Base-by-base conservation (phyloP, 2,888 invertebrate genomes). In the Latrodectus hesperus region DNA sequence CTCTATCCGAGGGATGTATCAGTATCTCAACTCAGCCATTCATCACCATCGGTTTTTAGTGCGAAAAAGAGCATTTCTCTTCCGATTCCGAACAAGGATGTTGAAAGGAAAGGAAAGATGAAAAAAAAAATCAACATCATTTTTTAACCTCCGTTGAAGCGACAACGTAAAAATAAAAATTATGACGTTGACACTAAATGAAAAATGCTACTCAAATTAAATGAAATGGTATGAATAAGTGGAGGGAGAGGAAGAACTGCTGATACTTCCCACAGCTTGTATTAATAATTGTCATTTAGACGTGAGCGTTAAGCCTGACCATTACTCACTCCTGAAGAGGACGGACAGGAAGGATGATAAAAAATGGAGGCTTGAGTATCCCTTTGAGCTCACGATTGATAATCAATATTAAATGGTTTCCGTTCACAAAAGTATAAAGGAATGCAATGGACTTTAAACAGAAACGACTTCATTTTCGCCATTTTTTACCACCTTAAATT, bases 261-360 rank as follows among this genome's bases (percentile, higher is more conserved):
- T 38, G 65, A 55, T 22, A 22, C 51, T 64, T 72, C 49, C 64
- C 80, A n/a, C 60, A 64, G 60, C 60, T 80, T 80, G 80, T 80
- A 80, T 80, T 80, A 80, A 80, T 80, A 80, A 80, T 80, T 80
- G 80, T 80, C 80, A 80, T 80, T 72, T 72, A 55, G 80, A 72
- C 12, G 80, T 49, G 80, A 14, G 53, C 52, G 80, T 64, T 80
- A 80, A 80, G 73, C 73, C 80, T 80, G 64, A 72, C 72, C 80
- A 80, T 80, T 72, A 80, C 65, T 80, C 80, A 80, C 71, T 64
- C 65, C n/a, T 38, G 80, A 17, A 22, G 26, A 26, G 70, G 38
- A 55, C n/a, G 70, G 64, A 26, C 52, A 14, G 49, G 72, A 72
- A 71, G 49, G 68, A 77, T 68, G 67, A 68, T 53, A 67, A 70